Percentiles rank a stretch among this genome's conserved stretches.
phyloP scores from a whole-genome alignment of 2,797 vertebrate species.

The Galagoides demidoff region DNA sequence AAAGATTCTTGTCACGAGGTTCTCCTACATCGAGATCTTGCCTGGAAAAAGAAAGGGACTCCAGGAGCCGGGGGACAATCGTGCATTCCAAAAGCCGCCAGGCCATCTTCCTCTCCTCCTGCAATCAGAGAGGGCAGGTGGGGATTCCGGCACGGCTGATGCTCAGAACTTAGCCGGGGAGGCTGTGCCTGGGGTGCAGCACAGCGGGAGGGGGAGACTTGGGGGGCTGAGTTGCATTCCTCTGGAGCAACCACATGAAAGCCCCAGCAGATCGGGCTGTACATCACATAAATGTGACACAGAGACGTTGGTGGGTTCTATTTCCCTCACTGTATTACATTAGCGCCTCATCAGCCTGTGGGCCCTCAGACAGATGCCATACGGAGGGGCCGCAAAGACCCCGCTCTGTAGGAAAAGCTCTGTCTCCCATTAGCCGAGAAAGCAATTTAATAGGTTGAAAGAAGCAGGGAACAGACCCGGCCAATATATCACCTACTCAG shows the following conservation, averaged over 20 bases:
- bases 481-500: conserved; percentile 49
- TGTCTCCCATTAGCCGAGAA: conserved; percentile 78
- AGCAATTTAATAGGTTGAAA: conserved; percentile 53
- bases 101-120: not conserved
- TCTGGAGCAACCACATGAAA: conserved; percentile 80
- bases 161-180: conserved; percentile 76
- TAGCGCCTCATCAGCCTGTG: conserved; percentile 85
- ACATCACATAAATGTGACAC: conserved; percentile 81
- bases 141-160: not conserved
- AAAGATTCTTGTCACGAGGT: too few species aligned
- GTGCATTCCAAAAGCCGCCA: not conserved
- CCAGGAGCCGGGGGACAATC: accelerated
- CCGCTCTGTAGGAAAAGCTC: conserved; percentile 53
- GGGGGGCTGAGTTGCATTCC: conserved; percentile 70
- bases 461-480: conserved; percentile 52
- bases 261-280: conserved; percentile 78
- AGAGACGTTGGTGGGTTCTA: conserved; percentile 81
- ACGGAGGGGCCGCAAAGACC: conserved; percentile 72
- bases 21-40: too few species aligned
- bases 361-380: conserved; percentile 80
- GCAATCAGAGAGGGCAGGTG: not conserved
- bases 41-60: not conserved
- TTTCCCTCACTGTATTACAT: conserved; percentile 81
- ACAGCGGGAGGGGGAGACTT: not conserved
- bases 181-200: conserved; percentile 48